Conservation (phyloP, 2,888 invertebrate species). For the Dryobotodes eremita region DNA sequence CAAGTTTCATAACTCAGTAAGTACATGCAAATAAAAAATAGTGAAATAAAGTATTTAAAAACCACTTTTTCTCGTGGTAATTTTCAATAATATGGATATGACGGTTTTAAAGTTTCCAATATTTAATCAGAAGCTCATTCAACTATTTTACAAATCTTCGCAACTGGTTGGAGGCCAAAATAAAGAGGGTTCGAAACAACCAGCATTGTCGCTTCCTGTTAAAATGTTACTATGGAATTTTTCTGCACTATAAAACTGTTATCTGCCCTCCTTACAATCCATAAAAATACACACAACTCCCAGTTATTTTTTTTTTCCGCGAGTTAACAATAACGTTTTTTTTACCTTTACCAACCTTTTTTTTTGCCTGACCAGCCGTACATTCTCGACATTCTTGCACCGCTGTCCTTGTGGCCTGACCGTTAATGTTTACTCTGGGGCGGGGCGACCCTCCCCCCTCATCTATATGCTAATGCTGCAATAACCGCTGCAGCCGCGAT, state of each 20-base stretch:
- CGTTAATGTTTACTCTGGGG: constrained; percentile 67
- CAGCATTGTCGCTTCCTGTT: not conserved
- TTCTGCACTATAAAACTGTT: not conserved
- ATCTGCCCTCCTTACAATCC: not conserved
- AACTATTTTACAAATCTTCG: not conserved
- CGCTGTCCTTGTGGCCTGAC: constrained; percentile 48
- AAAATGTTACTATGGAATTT: not conserved
- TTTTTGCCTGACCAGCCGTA: not conserved
- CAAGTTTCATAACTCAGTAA: not conserved
- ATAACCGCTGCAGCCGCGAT: constrained; percentile 64
- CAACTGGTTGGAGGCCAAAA: not conserved
- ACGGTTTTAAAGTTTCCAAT: not conserved
- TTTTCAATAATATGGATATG: not conserved
- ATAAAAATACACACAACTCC: not conserved
- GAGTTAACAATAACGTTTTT: not conserved
- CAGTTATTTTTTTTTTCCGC: not conserved
- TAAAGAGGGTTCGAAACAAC: not conserved
- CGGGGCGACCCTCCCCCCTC: constrained; percentile 61
- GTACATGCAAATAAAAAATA: not conserved
- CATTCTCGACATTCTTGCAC: not conserved
- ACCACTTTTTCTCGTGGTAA: not conserved
- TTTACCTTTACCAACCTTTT: not conserved
- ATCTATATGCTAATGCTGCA: constrained; percentile 70
- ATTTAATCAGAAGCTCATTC: not conserved
- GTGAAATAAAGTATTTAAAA: not conserved